Conservation (phyloP, 2,888 invertebrate genomes). For the Blastobasis adustella region DNA sequence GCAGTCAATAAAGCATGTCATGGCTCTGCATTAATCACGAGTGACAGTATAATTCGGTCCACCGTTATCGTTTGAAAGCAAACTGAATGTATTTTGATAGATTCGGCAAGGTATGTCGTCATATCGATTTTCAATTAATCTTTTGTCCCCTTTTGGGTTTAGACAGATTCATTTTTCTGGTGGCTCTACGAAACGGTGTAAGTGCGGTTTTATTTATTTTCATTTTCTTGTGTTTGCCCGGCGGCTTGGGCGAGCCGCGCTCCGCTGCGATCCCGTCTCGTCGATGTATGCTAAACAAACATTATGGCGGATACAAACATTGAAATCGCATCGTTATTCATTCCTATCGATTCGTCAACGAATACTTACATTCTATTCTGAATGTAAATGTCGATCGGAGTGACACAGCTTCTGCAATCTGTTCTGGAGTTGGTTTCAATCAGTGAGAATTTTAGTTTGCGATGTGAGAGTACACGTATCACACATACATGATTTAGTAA, state of each 20-base stretch:
- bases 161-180: conserved; percentile 49
- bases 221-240: conserved; percentile 43
- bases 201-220: conserved; percentile 40
- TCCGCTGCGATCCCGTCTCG: too few species aligned
- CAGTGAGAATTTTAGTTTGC: too few species aligned
- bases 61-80: conserved; percentile 57
- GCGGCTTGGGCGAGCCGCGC: conserved; percentile 12
- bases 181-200: conserved; percentile 34
- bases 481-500: too few species aligned
- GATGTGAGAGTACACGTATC: too few species aligned
- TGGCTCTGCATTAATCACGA: conserved; percentile 62
- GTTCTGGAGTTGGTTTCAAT: too few species aligned
- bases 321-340: conserved; percentile 52
- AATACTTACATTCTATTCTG: too few species aligned
- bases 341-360: conserved; percentile 33
- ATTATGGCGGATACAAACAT: conserved; percentile 46
- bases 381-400: too few species aligned
- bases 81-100: conserved; percentile 63
- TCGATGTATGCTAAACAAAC: conserved; percentile 50
- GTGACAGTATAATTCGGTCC: conserved; percentile 56
- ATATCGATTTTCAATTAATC: conserved; percentile 70
- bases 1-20: conserved; percentile 53
- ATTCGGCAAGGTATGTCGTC: conserved; percentile 56
- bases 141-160: conserved; percentile 59
- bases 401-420: too few species aligned